Base-by-base conservation (phyloP, 2,888 invertebrate species). In the Icerya purchasi region DNA sequence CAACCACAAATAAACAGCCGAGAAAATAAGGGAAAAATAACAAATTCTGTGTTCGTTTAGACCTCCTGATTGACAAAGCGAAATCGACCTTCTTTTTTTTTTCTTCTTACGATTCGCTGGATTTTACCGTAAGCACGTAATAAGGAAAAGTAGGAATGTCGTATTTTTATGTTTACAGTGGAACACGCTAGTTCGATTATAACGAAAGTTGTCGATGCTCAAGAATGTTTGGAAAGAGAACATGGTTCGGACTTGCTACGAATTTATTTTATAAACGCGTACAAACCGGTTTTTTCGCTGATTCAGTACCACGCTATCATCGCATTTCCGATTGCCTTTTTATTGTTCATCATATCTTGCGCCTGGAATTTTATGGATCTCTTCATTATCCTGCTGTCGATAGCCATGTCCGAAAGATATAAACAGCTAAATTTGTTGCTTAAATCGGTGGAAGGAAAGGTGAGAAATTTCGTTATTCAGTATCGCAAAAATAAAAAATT, bases 151-250 rank as follows among this genome's bases (percentile, higher is more conserved):
- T n/a, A n/a, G n/a, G n/a, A n/a, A n/a, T n/a, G n/a, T n/a, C n/a
- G n/a, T n/a, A n/a, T n/a, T n/a, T n/a, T n/a, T n/a, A 8, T 14
- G 14, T 36, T 65, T 69, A 55, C 66, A 80, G 80, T 76, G 59
- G 83, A 83, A 65, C 83, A 83, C 64, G 63, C 73, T 20, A 66
- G 82, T 49, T 79, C 81, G 56, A 77, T 82, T 71, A 66, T 78
- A 52, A 74, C 78, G 1, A 76, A 76, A 1, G 75, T 77, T 1
- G 73, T 73, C 8, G 73, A 72, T 18, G 75, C 77, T 0, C 66
- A 69, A 1, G 72, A 72, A 5, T 78, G 78, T 62, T 69, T 72
- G 2, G 22, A 51, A 1, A 60, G 67, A 23, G 66, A 70, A 24
- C 53, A 64, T 2, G 68, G 70, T 49, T 8, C 36, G 8, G 36